Percentiles rank a stretch among this genome's conserved stretches.
These are phyloP conservation scores for Oreortyx pictus DNA, from an alignment of 2,797 vertebrate species.

Conservation along the genomic window DNA sequence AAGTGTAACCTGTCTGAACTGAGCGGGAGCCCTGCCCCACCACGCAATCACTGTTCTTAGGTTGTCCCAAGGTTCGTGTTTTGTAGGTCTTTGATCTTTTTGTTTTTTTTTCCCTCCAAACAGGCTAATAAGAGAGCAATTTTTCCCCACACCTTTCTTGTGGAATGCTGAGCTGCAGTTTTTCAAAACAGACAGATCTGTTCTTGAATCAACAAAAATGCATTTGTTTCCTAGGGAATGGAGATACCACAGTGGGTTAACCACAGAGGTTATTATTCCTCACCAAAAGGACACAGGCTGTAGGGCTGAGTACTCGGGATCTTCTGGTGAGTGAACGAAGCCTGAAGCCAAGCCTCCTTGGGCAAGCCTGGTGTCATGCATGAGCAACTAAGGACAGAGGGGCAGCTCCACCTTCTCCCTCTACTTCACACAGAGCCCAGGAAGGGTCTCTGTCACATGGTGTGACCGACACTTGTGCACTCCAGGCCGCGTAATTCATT, in stretches of 20 bases:
- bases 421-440: too few species aligned
- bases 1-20: neutral
- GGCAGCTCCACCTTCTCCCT: too few species aligned
- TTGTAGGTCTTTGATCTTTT: neutral
- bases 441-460: too few species aligned
- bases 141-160: neutral
- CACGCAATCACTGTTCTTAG: neutral
- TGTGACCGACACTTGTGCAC: too few species aligned
- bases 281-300: neutral
- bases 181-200: neutral
- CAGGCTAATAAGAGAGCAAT: neutral
- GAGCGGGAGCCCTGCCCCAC: accelerated
- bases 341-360: neutral
- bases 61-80: neutral
- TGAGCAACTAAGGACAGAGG: too few species aligned
- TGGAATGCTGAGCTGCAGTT: neutral
- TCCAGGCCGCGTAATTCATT: too few species aligned
- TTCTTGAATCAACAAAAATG: neutral
- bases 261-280: neutral
- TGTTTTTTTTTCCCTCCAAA: neutral
- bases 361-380: neutral
- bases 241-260: neutral
- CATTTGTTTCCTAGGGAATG: neutral
- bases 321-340: neutral
- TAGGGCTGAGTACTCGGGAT: neutral